Evolutionary conservation across 2,888 invertebrate genomes (phyloP).

Genomic region (Drosophila fungiperda): DNA sequence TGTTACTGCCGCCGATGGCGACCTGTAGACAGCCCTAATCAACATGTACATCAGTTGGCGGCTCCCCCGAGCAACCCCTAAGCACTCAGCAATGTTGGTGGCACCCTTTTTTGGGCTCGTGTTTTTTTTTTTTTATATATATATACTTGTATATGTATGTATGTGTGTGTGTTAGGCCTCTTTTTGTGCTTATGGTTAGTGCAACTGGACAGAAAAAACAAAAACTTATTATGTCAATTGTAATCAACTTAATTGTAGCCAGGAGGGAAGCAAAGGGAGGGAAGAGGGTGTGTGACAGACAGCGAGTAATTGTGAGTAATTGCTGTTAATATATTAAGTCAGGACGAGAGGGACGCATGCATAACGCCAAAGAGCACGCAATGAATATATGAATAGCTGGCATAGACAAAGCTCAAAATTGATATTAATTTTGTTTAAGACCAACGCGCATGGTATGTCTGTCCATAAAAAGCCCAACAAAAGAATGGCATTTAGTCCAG

Average conservation of each 20-base stretch:
- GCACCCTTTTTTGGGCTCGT: slow-evolving; percentile 41
- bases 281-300: slow-evolving; percentile 27
- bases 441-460: slow-evolving; percentile 61
- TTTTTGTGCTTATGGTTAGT: slow-evolving; percentile 6
- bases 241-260: slow-evolving; percentile 78
- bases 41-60: slow-evolving; percentile 44
- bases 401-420: slow-evolving; percentile 76
- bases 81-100: slow-evolving; percentile 12
- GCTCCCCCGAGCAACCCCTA: slow-evolving; percentile 10
- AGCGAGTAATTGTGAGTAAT: slow-evolving; percentile 75
- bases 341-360: slow-evolving; percentile 50
- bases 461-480: slow-evolving; percentile 58
- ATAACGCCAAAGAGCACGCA: slow-evolving; percentile 73
- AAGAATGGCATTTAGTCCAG: slow-evolving; percentile 36
- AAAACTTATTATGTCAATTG: slow-evolving; percentile 44
- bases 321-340: slow-evolving; percentile 74
- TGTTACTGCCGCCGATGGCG: slow-evolving; percentile 19
- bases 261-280: slow-evolving; percentile 3
- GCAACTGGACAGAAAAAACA: slow-evolving; percentile 15
- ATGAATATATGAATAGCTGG: slow-evolving; percentile 58
- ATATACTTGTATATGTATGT: neutral
- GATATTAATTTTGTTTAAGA: slow-evolving; percentile 73
- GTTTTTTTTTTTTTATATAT: neutral
- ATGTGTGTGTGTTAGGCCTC: neutral
- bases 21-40: slow-evolving; percentile 50